Conservation (phyloP, 2,888 invertebrate genomes). For the Callinectes sapidus region DNA sequence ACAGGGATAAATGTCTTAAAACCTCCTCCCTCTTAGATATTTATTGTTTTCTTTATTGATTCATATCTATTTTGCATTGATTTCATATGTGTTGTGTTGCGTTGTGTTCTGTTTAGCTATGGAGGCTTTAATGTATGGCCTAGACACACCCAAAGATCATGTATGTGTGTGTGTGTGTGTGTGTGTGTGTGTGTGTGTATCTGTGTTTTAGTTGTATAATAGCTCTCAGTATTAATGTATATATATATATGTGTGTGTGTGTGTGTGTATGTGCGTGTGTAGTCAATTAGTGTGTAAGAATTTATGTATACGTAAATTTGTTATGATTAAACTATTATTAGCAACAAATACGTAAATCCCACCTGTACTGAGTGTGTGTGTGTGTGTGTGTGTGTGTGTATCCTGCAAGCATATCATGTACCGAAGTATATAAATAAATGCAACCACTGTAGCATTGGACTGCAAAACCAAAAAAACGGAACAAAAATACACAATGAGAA, state of each 20-base stretch:
- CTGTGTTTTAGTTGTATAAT: background rate
- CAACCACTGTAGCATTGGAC: too few species aligned
- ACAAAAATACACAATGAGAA: too few species aligned
- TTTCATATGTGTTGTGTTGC: background rate
- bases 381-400: slow-evolving; percentile 31
- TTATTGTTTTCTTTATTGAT: too few species aligned
- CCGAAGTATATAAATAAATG: too few species aligned
- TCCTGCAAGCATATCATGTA: background rate
- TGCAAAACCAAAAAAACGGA: too few species aligned
- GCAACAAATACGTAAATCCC: background rate
- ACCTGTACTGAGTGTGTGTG: background rate
- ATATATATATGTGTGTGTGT: background rate
- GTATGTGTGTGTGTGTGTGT: too few species aligned
- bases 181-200: background rate
- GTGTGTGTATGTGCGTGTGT: background rate
- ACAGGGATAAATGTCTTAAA: too few species aligned
- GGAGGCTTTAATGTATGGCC: background rate
- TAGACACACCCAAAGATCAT: background rate
- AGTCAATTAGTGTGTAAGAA: background rate
- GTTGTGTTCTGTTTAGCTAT: background rate
- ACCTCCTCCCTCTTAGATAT: too few species aligned
- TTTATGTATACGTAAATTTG: background rate
- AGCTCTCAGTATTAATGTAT: background rate
- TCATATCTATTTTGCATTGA: background rate
- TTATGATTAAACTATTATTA: background rate